These are phyloP conservation scores for Coreius guichenoti DNA, from an alignment of 2,797 vertebrate genomes.

Conservation along the genomic window DNA sequence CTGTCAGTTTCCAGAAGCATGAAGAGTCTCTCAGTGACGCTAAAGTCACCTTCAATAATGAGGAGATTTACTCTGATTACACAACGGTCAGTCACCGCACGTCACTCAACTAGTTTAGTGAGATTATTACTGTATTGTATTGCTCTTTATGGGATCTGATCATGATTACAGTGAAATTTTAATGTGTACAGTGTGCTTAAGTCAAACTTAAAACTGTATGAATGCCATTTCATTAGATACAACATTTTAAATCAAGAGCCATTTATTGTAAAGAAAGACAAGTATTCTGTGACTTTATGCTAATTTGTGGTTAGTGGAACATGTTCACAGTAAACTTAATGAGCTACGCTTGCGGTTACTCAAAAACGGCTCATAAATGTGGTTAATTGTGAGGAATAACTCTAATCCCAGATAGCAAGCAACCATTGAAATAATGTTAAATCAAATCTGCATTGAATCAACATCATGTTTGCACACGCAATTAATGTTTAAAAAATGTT, in stretches of 20 bases:
- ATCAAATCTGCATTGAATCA: no score
- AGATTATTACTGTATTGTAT: not conserved
- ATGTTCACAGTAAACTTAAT: not conserved
- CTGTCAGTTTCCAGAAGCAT: conserved; percentile 36
- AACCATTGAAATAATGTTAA: no score
- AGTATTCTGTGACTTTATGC: not conserved
- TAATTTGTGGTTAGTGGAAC: not conserved
- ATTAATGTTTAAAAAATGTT: no score
- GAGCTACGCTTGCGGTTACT: not conserved
- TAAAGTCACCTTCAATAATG: conserved; percentile 5
- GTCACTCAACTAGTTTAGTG: not conserved
- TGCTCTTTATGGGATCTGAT: not conserved
- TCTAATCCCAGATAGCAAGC: no score
- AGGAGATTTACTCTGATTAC: conserved; percentile 18
- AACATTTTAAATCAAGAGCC: not conserved
- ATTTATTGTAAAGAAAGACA: not conserved
- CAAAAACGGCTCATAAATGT: not conserved
- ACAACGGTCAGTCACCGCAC: not conserved
- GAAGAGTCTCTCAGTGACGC: not conserved
- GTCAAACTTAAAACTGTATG: not conserved
- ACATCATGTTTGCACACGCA: no score
- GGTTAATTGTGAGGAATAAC: not conserved
- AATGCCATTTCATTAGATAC: not conserved
- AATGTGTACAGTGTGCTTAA: not conserved
- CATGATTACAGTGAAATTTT: not conserved